Percentiles rank a stretch among this genome's conserved stretches.
Conservation (phyloP, 2,113 vertebrate genomes). For the Loxodonta africana region DNA sequence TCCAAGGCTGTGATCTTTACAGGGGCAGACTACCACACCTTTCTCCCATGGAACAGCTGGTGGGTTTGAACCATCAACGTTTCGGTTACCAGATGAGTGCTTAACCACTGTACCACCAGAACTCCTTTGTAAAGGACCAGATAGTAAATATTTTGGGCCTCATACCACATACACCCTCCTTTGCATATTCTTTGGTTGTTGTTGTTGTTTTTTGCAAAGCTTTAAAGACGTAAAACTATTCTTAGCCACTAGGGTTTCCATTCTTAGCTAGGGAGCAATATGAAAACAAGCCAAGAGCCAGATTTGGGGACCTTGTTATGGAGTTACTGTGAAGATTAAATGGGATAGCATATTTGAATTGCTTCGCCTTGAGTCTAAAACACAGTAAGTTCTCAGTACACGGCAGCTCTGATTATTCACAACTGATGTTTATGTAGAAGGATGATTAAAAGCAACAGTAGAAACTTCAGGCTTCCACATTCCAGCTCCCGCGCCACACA, state of each 20-base stretch:
- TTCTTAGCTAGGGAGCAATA: neutral
- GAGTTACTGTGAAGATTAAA: constrained; percentile 2
- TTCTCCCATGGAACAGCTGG: neutral
- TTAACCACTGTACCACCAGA: neutral
- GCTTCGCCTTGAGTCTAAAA: neutral
- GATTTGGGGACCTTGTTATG: neutral
- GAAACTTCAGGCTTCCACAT: neutral
- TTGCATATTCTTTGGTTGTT: neutral
- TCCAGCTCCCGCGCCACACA: neutral
- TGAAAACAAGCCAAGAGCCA: neutral
- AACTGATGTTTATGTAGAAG: neutral
- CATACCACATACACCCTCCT: neutral
- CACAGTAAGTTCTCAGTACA: neutral
- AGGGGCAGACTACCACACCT: neutral
- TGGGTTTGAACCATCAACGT: neutral
- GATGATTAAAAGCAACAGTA: neutral
- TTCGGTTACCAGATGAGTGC: neutral
- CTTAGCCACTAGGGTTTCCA: neutral
- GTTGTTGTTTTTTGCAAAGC: neutral
- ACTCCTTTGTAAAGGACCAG: neutral
- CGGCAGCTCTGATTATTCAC: neutral
- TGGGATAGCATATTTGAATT: neutral
- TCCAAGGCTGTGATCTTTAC: neutral
- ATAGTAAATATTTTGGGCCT: constrained; percentile 16
- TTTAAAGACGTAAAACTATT: neutral